A percentile compares a stretch with the other conserved stretches of the same genome.
Conservation (phyloP, 2,113 vertebrate species). For the Pseudonaja textilis region DNA sequence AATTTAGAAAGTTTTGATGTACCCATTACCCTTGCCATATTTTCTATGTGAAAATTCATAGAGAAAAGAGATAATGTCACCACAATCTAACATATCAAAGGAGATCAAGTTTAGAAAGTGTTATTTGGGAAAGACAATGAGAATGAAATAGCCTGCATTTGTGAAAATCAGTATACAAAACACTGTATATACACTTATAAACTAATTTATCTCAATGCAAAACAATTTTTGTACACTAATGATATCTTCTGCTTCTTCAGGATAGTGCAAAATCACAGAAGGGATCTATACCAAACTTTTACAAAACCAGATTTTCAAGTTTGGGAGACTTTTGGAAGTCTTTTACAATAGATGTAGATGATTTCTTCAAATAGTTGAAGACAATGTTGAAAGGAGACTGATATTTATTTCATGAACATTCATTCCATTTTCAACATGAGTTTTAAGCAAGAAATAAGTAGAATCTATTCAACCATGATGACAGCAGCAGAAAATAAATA, state of each 20-base stretch:
- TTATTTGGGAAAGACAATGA: too few relatives aligned
- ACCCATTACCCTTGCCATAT: background rate
- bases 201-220: background rate
- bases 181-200: background rate
- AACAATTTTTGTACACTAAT: background rate
- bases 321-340: background rate
- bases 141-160: background rate
- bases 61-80: background rate
- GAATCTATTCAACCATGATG: background rate
- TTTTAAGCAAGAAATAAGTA: background rate
- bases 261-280: background rate
- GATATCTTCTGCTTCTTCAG: background rate
- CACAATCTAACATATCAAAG: background rate
- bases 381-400: background rate
- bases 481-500: background rate
- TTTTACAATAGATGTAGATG: background rate
- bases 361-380: background rate
- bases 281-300: background rate
- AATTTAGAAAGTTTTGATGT: background rate
- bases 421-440: background rate
- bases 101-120: background rate
- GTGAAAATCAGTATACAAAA: background rate
- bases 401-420: background rate
- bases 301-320: background rate
- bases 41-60: background rate